Conservation (phyloP, 2,113 vertebrate species). For the Podarcis muralis region DNA sequence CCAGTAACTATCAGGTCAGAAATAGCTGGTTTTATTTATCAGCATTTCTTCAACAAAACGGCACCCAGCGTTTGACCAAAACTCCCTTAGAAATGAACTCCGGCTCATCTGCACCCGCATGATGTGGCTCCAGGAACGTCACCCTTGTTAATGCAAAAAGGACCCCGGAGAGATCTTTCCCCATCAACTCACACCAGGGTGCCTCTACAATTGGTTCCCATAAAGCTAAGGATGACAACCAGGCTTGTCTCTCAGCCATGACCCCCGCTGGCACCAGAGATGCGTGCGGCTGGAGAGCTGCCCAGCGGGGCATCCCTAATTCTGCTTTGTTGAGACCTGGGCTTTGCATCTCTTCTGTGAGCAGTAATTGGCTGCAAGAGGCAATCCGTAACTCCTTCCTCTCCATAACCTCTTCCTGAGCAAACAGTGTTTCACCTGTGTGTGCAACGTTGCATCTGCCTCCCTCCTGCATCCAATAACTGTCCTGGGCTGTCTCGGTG, state of each 20-base stretch:
- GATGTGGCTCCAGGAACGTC: background rate
- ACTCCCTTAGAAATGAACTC: background rate
- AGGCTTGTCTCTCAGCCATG: background rate
- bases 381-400: background rate
- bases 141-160: background rate
- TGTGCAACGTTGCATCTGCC: rapidly evolving
- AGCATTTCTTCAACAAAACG: too few species aligned
- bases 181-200: background rate
- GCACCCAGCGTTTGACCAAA: background rate
- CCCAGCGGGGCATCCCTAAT: background rate
- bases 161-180: background rate
- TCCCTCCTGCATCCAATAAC: background rate
- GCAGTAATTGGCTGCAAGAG: background rate
- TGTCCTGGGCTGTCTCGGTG: background rate
- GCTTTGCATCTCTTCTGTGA: background rate
- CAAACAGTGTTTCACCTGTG: rapidly evolving
- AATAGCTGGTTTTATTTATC: too few species aligned
- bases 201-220: slow-evolving; percentile 4
- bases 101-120: background rate
- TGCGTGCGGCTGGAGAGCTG: background rate
- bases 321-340: background rate
- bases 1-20: too few species aligned
- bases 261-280: background rate
- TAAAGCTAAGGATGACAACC: background rate
- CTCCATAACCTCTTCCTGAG: background rate